Percentiles rank a stretch among this genome's conserved stretches.
phyloP scores from a whole-genome alignment of 1,140 invertebrate species.

The Drosophila jambulina region DNA sequence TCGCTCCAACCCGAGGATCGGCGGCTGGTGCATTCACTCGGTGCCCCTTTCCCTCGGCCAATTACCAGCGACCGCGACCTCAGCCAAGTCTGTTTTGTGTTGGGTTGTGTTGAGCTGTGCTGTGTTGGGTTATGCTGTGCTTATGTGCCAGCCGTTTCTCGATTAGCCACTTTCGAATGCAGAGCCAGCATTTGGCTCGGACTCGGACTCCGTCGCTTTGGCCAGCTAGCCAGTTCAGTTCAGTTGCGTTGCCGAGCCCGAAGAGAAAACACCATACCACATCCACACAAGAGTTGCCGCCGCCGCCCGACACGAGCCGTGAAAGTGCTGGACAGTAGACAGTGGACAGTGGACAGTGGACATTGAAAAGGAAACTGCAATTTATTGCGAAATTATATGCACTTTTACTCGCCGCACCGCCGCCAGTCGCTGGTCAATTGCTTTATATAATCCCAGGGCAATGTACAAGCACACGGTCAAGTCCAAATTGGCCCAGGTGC shows the following conservation, averaged over 20 bases:
- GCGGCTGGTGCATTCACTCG: slow-evolving; percentile 17
- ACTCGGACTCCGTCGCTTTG: slow-evolving; percentile 45
- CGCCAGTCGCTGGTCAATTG: slow-evolving; percentile 24
- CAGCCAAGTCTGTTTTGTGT: slow-evolving; percentile 57
- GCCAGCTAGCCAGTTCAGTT: slow-evolving; percentile 59
- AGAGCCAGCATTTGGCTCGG: slow-evolving; percentile 65
- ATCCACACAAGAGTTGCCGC: slow-evolving; percentile 36
- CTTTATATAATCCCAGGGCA: slow-evolving; percentile 47
- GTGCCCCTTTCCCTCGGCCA: slow-evolving; percentile 44
- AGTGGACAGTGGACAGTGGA: slow-evolving; percentile 4
- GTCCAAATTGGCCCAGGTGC: slow-evolving; percentile 66
- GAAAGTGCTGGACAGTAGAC: slow-evolving; percentile 64
- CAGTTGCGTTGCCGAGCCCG: slow-evolving; percentile 75
- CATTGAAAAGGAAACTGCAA: slow-evolving; percentile 71
- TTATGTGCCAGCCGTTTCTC: slow-evolving; percentile 56
- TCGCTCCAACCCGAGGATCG: slow-evolving; percentile 29
- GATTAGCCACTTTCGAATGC: slow-evolving; percentile 82
- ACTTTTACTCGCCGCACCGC: slow-evolving; percentile 67
- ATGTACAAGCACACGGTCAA: slow-evolving; percentile 80
- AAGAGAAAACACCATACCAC: slow-evolving; percentile 74
- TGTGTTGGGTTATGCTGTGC: slow-evolving; percentile 25
- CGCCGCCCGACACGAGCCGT: slow-evolving; percentile 51
- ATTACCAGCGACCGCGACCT: slow-evolving; percentile 57
- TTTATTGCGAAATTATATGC: slow-evolving; percentile 67
- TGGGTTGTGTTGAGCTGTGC: slow-evolving; percentile 8